These are phyloP conservation scores for Caenorhabditis tropicalis DNA, from an alignment of 1,140 invertebrate species.

Conservation along the genomic window DNA sequence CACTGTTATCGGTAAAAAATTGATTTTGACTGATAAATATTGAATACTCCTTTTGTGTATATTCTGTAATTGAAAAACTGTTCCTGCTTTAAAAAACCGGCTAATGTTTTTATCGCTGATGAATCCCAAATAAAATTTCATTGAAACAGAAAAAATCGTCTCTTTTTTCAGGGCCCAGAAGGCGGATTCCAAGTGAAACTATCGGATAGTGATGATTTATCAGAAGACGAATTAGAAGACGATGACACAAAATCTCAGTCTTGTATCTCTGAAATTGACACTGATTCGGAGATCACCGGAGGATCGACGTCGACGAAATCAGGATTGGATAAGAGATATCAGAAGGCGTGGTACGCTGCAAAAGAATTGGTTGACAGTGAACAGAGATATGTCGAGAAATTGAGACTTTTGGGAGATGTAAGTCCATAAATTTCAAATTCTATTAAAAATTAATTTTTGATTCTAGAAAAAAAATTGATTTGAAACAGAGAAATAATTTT, in stretches of 20 bases:
- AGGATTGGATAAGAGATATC: not conserved
- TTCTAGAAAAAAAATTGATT: not conserved
- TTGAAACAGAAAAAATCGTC: no score
- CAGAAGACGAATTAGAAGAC: conserved; percentile 58
- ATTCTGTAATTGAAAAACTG: no score
- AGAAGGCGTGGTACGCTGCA: conserved; percentile 59
- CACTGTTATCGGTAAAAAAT: no score
- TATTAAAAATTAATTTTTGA: no score
- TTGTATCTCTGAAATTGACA: conserved; percentile 17
- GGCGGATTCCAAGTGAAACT: conserved; percentile 61
- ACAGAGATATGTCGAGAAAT: conserved; percentile 59
- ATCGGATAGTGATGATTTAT: conserved; percentile 50
- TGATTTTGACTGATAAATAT: no score
- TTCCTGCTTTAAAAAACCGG: no score
- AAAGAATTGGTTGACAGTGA: conserved; percentile 61
- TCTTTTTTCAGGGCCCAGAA: conserved; percentile 51
- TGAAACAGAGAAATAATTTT: no score
- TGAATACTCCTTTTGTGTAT: no score
- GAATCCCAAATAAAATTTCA: no score
- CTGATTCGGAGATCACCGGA: conserved; percentile 39
- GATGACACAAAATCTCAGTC: conserved; percentile 50
- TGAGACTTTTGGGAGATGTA: conserved; percentile 58
- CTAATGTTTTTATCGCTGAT: no score
- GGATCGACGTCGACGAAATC: not conserved
- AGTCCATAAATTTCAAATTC: no score